These are phyloP conservation scores for Mercenaria mercenaria DNA, from an alignment of 1,140 invertebrate species.

Conservation along the genomic window DNA sequence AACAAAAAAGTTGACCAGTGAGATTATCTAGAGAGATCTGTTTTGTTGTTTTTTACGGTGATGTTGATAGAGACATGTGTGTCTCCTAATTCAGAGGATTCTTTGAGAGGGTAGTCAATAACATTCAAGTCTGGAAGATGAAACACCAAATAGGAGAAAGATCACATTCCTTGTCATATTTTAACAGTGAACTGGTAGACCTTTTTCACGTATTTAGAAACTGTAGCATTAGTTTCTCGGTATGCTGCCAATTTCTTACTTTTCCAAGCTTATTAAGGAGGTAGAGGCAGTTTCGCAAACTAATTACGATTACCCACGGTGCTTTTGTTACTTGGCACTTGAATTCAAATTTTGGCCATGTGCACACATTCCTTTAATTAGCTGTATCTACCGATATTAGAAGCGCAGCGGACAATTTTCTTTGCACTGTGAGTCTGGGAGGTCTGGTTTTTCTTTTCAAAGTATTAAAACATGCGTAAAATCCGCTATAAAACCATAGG, in stretches of 20 bases:
- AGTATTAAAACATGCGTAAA: neutral
- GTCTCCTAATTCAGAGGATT: neutral
- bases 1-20: too few species aligned
- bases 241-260: neutral
- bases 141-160: neutral
- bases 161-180: neutral
- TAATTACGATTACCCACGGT: neutral
- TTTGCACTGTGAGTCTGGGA: neutral
- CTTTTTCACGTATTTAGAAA: neutral
- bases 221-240: neutral
- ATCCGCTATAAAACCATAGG: neutral
- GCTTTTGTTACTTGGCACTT: neutral
- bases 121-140: neutral
- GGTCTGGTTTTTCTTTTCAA: neutral
- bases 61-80: neutral
- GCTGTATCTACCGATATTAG: neutral
- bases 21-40: too few species aligned
- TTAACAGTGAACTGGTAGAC: neutral
- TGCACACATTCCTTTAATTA: neutral
- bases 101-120: neutral
- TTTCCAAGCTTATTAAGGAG: neutral
- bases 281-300: neutral
- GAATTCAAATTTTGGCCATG: conserved; percentile 14
- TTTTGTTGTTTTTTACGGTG: too few species aligned
- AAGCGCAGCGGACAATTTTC: neutral